These are phyloP conservation scores for Leptopilina boulardi DNA, from an alignment of 1,140 invertebrate genomes.

Conservation along the genomic window DNA sequence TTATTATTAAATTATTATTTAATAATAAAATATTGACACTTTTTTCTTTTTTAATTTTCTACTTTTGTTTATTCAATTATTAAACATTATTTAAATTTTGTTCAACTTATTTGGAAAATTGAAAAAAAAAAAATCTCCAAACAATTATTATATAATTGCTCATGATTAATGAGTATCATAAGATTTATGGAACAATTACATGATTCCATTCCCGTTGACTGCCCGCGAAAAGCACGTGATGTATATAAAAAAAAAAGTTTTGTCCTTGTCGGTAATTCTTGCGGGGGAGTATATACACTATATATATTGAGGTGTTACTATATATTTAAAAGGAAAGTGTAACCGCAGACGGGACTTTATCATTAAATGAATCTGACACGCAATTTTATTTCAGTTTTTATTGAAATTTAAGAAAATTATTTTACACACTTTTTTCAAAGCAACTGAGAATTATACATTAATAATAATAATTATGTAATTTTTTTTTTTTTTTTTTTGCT, in stretches of 20 bases:
- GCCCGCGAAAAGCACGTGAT: constrained; percentile 21
- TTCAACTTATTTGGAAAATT: no score
- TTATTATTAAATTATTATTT: no score
- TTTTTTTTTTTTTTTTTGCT: neutral
- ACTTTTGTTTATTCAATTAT: no score
- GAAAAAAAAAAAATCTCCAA: neutral
- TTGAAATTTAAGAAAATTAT: neutral
- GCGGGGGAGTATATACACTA: constrained; percentile 20
- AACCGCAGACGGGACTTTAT: constrained; percentile 22
- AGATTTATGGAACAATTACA: neutral
- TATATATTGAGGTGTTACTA: constrained; percentile 4
- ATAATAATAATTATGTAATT: neutral
- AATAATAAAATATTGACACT: no score
- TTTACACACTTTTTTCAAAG: neutral
- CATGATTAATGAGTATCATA: neutral
- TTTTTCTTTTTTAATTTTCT: no score
- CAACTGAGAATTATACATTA: neutral
- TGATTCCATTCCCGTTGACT: neutral
- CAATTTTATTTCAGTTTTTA: constrained; percentile 14
- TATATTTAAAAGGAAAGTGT: constrained; percentile 21
- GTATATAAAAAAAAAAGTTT: constrained; percentile 8
- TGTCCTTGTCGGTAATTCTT: constrained; percentile 18
- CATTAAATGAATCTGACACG: constrained; percentile 29
- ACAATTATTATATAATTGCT: neutral
- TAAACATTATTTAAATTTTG: no score